phyloP scores from a whole-genome alignment of 2,113 vertebrate genomes.

The Gymnogyps californianus region DNA sequence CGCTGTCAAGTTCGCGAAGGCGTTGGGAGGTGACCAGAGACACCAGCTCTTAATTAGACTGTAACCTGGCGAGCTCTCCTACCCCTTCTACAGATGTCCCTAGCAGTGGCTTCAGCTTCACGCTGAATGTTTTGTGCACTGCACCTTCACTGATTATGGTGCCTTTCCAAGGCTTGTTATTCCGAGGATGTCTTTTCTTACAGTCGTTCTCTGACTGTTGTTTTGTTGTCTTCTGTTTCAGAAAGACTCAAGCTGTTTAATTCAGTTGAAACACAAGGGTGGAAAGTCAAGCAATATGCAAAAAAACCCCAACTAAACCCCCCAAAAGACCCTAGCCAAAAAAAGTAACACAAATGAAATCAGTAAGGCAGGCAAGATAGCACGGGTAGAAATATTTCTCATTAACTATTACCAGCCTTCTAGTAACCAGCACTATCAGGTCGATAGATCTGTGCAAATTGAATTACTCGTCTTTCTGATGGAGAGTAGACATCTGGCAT shows the following conservation, averaged over 20 bases:
- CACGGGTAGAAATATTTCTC: not conserved
- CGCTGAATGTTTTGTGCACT: fast-evolving
- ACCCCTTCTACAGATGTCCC: not conserved
- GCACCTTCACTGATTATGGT: fast-evolving
- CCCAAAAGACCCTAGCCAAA: not conserved
- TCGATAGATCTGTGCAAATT: not conserved
- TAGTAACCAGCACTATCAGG: not conserved
- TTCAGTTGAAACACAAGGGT: not conserved
- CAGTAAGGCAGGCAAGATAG: too few relatives aligned
- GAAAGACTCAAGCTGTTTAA: fast-evolving
- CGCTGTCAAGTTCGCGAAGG: not conserved
- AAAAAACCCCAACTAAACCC: not conserved
- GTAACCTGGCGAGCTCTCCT: not conserved
- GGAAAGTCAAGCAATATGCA: not conserved
- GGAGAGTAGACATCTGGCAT: fast-evolving
- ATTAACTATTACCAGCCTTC: not conserved
- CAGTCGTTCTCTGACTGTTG: fast-evolving
- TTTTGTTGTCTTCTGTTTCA: not conserved
- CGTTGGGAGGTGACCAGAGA: not conserved
- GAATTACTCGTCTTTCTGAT: not conserved
- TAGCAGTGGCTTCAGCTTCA: not conserved
- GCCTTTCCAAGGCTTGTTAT: fast-evolving
- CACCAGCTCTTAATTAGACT: not conserved
- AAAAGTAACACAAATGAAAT: not conserved
- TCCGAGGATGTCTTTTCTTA: not conserved